A percentile compares a stretch with the other conserved stretches of the same genome.
Evolutionary conservation across 2,797 vertebrate species (phyloP).

Genomic region (Pangasius djambal): DNA sequence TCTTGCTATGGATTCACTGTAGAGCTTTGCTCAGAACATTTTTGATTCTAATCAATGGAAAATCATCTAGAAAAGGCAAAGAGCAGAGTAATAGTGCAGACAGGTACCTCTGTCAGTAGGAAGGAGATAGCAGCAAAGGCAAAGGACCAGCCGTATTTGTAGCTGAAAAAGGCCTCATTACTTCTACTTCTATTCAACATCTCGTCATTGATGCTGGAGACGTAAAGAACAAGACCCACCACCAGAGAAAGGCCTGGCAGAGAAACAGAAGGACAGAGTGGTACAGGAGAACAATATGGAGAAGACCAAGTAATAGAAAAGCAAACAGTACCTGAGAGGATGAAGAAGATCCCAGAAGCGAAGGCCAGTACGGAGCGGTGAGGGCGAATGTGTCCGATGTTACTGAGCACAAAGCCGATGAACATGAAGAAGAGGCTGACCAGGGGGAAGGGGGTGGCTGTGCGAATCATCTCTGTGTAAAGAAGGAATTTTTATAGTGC

Average conservation of each 20-base stretch:
- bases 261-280: background rate
- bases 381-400: slow-evolving; percentile 90
- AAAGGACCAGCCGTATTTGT: slow-evolving; percentile 91
- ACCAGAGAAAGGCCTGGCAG: slow-evolving; percentile 82
- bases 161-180: slow-evolving; percentile 86
- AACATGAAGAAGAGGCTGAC: slow-evolving; percentile 99
- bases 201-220: slow-evolving; percentile 92
- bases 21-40: background rate
- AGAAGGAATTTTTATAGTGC: background rate
- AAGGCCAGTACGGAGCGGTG: slow-evolving; percentile 94
- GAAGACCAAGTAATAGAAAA: background rate
- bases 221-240: slow-evolving; percentile 90
- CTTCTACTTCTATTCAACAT: slow-evolving; percentile 88
- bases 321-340: slow-evolving; percentile 83
- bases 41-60: background rate
- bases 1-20: background rate
- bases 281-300: background rate
- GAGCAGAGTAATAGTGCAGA: background rate
- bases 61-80: background rate
- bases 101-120: slow-evolving; percentile 86
- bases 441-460: slow-evolving; percentile 92
- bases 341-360: slow-evolving; percentile 96
- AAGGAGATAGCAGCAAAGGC: slow-evolving; percentile 91
- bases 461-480: slow-evolving; percentile 91
- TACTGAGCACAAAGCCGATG: slow-evolving; percentile 93